phyloP scores from a whole-genome alignment of 2,888 invertebrate genomes.

The Coremacera marginata region DNA sequence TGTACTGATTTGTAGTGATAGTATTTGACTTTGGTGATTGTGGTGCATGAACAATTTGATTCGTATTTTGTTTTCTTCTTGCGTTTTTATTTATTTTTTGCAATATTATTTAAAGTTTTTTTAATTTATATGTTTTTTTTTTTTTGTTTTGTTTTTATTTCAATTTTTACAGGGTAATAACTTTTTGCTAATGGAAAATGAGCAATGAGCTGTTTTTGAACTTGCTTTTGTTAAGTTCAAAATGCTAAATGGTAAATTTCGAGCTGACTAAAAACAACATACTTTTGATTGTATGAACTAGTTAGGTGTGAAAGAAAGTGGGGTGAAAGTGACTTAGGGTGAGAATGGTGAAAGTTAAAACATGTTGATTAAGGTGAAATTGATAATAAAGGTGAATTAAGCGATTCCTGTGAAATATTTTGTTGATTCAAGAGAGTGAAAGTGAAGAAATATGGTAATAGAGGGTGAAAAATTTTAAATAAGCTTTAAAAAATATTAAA shows the following conservation, averaged over 20 bases:
- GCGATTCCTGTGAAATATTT: conserved; percentile 1
- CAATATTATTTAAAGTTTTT: no score
- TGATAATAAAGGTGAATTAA: conserved; percentile 3
- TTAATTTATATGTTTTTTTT: no score
- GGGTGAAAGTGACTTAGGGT: conserved; percentile 17
- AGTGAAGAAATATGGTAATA: conserved; percentile 11
- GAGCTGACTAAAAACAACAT: conserved; percentile 44
- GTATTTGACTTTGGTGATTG: background rate
- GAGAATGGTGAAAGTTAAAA: conserved; percentile 20
- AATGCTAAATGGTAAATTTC: conserved; percentile 33
- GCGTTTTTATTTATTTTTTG: background rate
- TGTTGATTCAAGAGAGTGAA: conserved; percentile 4
- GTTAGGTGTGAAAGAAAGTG: background rate
- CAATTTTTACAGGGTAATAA: background rate
- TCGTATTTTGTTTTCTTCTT: background rate
- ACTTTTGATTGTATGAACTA: background rate
- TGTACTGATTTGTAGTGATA: background rate
- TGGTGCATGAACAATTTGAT: no score
- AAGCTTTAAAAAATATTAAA: background rate
- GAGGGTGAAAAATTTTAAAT: background rate
- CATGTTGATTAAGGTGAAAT: conserved; percentile 10
- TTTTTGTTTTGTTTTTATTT: background rate
- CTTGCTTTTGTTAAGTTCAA: conserved; percentile 42
- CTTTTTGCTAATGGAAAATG: background rate
- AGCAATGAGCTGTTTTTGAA: conserved; percentile 2